Evolutionary conservation across 1,140 invertebrate genomes (phyloP).

Genomic region (Cyclargus thomasi): DNA sequence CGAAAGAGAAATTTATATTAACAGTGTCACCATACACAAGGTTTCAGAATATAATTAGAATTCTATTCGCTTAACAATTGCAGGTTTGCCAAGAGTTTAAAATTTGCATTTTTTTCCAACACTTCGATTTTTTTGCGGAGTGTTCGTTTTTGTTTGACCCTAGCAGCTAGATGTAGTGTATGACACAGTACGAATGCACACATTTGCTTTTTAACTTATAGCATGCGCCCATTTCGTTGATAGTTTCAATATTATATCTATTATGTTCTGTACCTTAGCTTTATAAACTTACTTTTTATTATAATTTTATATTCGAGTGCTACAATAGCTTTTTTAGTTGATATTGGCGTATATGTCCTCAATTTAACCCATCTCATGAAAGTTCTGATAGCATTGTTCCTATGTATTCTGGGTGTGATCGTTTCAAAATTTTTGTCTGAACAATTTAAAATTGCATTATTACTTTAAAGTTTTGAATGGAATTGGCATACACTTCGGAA

Average conservation of each 20-base stretch:
- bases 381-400: slow-evolving; percentile 26
- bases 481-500: slow-evolving; percentile 51
- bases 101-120: slow-evolving; percentile 73
- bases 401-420: slow-evolving; percentile 56
- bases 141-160: slow-evolving; percentile 44
- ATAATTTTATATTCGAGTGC: slow-evolving; percentile 1
- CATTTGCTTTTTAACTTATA: slow-evolving; percentile 30
- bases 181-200: slow-evolving; percentile 22
- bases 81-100: slow-evolving; percentile 74
- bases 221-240: slow-evolving; percentile 42
- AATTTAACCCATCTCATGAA: slow-evolving; percentile 5
- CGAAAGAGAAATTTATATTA: not conserved
- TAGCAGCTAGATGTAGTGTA: slow-evolving; percentile 32
- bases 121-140: slow-evolving; percentile 55
- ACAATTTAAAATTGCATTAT: slow-evolving; percentile 36
- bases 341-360: slow-evolving; percentile 3
- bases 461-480: slow-evolving; percentile 29
- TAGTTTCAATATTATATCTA: slow-evolving; percentile 12
- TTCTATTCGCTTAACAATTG: slow-evolving; percentile 67
- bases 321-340: slow-evolving; percentile 5
- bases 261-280: slow-evolving; percentile 15
- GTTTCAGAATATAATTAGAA: slow-evolving; percentile 20
- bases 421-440: slow-evolving; percentile 41
- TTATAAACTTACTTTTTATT: slow-evolving; percentile 8
- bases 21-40: slow-evolving; percentile 8